These are phyloP conservation scores for Sciurus vulgaris DNA, from an alignment of 2,797 vertebrate genomes.

Conservation along the genomic window DNA sequence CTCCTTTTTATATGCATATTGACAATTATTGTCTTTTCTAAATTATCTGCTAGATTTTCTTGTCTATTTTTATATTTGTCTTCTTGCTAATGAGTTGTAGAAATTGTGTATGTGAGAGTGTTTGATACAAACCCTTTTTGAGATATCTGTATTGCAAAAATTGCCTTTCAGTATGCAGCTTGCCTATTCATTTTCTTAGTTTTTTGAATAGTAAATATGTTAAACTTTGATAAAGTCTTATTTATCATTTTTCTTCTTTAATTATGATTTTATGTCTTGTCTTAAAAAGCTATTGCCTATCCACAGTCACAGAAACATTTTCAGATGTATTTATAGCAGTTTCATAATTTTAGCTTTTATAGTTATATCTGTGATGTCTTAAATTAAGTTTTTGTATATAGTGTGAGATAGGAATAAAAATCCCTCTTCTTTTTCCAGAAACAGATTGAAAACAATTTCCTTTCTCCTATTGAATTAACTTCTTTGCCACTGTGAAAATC, in stretches of 20 bases:
- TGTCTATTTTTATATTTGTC: not conserved
- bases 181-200: conserved; percentile 11
- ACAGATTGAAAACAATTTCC: not conserved
- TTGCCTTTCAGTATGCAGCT: not conserved
- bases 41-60: not conserved
- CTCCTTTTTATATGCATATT: not conserved
- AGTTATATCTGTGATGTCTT: not conserved
- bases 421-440: not conserved
- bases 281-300: not conserved
- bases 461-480: not conserved
- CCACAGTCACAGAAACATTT: not conserved
- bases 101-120: not conserved
- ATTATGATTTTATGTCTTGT: not conserved
- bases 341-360: conserved; percentile 7
- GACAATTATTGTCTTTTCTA: not conserved
- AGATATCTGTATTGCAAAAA: not conserved
- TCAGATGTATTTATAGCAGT: not conserved
- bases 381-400: not conserved
- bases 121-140: not conserved
- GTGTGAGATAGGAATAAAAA: not conserved
- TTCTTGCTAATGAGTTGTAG: not conserved
- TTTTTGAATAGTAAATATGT: not conserved
- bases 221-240: not conserved
- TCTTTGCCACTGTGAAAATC: not conserved
- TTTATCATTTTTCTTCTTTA: not conserved